Percentiles rank a stretch among this genome's conserved stretches.
Conservation (phyloP, 2,113 vertebrate genomes). For the Ammodramus savannarum region DNA sequence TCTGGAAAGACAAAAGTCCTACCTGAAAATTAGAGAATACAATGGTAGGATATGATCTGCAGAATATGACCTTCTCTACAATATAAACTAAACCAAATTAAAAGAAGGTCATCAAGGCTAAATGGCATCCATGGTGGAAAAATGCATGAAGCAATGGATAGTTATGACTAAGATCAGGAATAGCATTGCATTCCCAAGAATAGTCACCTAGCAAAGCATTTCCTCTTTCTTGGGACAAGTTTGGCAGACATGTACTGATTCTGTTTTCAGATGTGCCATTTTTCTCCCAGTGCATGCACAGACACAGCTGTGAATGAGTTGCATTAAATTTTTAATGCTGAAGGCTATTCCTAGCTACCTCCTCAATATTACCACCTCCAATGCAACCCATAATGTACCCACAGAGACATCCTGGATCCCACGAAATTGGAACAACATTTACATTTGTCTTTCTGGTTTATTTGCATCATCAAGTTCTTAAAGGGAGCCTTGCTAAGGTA, state of each 20-base stretch:
- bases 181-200: not conserved
- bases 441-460: not conserved
- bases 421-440: slow-evolving; percentile 37
- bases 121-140: not conserved
- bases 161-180: not conserved
- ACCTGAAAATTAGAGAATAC: not conserved
- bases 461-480: not conserved
- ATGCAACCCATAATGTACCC: slow-evolving; percentile 5
- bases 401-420: not conserved
- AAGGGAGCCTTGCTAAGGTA: not conserved
- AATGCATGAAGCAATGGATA: not conserved
- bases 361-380: slow-evolving; percentile 4
- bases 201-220: not conserved
- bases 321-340: slow-evolving; percentile 60
- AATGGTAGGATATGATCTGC: not conserved
- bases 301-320: not conserved
- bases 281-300: not conserved
- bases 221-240: not conserved
- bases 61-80: not conserved
- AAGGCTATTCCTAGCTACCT: slow-evolving; percentile 30
- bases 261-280: not conserved
- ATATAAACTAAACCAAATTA: not conserved
- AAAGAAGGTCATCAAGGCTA: not conserved
- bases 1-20: not conserved
- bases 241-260: not conserved